phyloP scores from a whole-genome alignment of 2,888 invertebrate species.

The Nebria brevicollis region DNA sequence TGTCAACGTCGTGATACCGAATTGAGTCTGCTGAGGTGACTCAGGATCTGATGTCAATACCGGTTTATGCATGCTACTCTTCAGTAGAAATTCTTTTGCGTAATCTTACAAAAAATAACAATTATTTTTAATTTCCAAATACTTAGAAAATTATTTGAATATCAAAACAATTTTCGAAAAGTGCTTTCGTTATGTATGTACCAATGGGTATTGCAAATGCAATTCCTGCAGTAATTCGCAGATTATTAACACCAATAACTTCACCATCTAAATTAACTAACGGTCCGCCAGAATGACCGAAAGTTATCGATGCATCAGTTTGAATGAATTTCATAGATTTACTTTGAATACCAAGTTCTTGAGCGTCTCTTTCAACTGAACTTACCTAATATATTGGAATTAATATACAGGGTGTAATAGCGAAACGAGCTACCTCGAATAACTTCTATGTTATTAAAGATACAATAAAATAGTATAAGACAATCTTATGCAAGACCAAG shows the following conservation, averaged over 20 bases:
- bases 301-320: conserved; percentile 94
- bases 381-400: conserved; percentile 57
- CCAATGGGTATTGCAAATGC: conserved; percentile 92
- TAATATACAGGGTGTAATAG: too few species aligned
- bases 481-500: too few species aligned
- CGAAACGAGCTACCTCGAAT: too few species aligned
- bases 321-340: conserved; percentile 85
- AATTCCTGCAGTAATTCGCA: conserved; percentile 92
- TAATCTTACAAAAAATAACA: conserved; percentile 64
- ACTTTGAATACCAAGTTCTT: conserved; percentile 74
- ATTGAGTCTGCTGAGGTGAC: background rate
- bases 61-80: conserved; percentile 58
- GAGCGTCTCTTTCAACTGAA: conserved; percentile 71
- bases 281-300: conserved; percentile 96
- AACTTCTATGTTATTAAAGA: too few species aligned
- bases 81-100: conserved; percentile 79
- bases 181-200: conserved; percentile 41
- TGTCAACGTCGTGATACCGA: conserved; percentile 54
- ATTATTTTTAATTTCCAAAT: background rate
- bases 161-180: too few species aligned
- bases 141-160: background rate
- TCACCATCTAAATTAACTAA: conserved; percentile 93
- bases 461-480: too few species aligned
- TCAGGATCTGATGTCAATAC: conserved; percentile 47
- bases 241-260: conserved; percentile 92